These are phyloP conservation scores for Momotus momota DNA, from an alignment of 2,797 vertebrate genomes.

Conservation along the genomic window DNA sequence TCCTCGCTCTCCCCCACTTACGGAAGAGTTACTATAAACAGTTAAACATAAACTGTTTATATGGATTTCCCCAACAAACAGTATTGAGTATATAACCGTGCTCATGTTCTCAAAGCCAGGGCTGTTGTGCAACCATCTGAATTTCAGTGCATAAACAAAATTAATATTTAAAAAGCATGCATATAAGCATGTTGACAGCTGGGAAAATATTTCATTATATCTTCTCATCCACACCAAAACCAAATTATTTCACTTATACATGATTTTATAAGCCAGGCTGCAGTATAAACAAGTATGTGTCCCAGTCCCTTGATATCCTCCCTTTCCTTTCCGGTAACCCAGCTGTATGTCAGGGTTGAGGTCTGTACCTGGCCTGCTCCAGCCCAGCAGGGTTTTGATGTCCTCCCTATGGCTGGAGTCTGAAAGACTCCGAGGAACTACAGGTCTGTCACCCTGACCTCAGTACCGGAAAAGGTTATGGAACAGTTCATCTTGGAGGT, in stretches of 20 bases:
- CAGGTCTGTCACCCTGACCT: no score
- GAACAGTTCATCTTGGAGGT: no score
- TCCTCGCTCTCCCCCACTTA: neutral
- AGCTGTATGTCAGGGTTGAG: neutral
- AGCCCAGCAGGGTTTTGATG: neutral
- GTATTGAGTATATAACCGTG: neutral
- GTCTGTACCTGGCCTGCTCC: neutral
- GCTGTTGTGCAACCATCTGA: neutral
- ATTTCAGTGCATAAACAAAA: neutral
- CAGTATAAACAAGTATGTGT: neutral
- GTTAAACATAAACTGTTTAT: slow-evolving; percentile 25
- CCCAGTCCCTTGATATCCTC: neutral
- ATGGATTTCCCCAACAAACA: neutral
- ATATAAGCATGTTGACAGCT: neutral
- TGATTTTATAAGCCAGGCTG: neutral
- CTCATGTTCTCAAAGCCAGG: neutral
- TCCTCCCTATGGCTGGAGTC: neutral
- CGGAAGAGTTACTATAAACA: slow-evolving; percentile 2
- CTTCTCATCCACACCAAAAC: neutral
- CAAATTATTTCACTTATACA: neutral
- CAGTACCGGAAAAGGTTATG: no score
- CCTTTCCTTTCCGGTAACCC: neutral
- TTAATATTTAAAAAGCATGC: neutral
- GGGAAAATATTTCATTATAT: neutral
- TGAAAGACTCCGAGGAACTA: neutral